phyloP scores from a whole-genome alignment of 2,888 invertebrate species.

The Nymphalis c-album region DNA sequence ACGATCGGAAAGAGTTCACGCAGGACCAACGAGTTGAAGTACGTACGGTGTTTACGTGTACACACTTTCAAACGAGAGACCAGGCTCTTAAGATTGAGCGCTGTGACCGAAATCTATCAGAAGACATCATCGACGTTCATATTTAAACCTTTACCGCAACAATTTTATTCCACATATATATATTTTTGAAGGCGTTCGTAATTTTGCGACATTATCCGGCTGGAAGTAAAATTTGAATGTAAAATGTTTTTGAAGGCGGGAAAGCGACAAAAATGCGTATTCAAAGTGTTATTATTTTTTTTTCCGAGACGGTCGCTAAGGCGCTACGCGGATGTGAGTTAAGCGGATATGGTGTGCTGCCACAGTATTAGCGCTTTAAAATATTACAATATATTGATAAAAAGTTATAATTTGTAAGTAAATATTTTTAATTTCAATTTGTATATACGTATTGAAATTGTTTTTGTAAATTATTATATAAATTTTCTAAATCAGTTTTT shows the following conservation, averaged over 20 bases:
- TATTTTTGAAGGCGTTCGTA: neutral
- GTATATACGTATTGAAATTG: too few species aligned
- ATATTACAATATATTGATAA: neutral
- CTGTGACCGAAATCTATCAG: too few species aligned
- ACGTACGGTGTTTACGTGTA: too few species aligned
- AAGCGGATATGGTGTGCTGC: slow-evolving; percentile 37
- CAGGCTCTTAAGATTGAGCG: too few species aligned
- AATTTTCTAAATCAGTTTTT: too few species aligned
- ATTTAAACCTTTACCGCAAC: neutral
- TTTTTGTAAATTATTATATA: too few species aligned
- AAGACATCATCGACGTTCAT: too few species aligned
- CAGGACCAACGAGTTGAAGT: too few species aligned
- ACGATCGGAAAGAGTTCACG: too few species aligned
- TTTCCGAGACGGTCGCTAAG: slow-evolving; percentile 53
- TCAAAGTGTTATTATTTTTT: slow-evolving; percentile 78
- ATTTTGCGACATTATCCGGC: slow-evolving; percentile 23
- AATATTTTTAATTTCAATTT: too few species aligned
- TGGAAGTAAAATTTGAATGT: slow-evolving; percentile 55
- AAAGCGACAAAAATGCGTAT: slow-evolving; percentile 72
- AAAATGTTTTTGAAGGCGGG: slow-evolving; percentile 50
- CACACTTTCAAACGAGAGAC: too few species aligned
- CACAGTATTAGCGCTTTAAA: slow-evolving; percentile 44
- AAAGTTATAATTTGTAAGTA: too few species aligned
- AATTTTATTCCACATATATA: neutral
- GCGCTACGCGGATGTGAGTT: slow-evolving; percentile 51